Evolutionary conservation across 1,140 invertebrate genomes (phyloP).

Genomic region (Andrena cerasifolii): DNA sequence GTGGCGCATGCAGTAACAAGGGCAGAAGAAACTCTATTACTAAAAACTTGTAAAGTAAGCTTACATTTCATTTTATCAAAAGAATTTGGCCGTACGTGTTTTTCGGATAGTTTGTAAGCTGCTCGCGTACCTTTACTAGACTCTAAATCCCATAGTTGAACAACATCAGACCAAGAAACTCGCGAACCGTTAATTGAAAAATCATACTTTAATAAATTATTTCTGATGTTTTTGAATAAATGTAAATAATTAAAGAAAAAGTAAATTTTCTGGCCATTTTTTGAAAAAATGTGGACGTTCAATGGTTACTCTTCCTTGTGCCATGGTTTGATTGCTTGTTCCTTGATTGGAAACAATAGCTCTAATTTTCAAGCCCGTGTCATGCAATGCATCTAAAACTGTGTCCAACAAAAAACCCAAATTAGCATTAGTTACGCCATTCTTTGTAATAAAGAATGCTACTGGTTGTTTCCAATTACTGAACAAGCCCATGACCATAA

Average conservation of each 20-base stretch:
- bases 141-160: neutral
- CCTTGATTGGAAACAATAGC: constrained; percentile 2
- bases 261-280: neutral
- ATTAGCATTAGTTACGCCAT: neutral
- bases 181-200: neutral
- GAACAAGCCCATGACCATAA: neutral
- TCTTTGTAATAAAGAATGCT: constrained; percentile 9
- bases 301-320: neutral
- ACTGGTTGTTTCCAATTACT: constrained; percentile 23
- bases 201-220: neutral
- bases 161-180: neutral
- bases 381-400: constrained; percentile 1
- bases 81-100: constrained; percentile 1
- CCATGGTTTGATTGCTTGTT: neutral
- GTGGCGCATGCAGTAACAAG: neutral
- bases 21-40: neutral
- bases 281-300: neutral
- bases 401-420: neutral
- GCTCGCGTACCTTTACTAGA: neutral
- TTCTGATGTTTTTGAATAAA: neutral
- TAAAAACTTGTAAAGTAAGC: constrained; percentile 9
- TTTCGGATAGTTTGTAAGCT: constrained; percentile 3
- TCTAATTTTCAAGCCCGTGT: constrained; percentile 3
- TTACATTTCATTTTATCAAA: constrained; percentile 17
- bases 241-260: neutral